Evolutionary conservation across 53 echinoderm and acorn worm species (phyloP), one percentile per base, ranked within the genome.

Genomic region (Astropecten irregularis): DNA sequence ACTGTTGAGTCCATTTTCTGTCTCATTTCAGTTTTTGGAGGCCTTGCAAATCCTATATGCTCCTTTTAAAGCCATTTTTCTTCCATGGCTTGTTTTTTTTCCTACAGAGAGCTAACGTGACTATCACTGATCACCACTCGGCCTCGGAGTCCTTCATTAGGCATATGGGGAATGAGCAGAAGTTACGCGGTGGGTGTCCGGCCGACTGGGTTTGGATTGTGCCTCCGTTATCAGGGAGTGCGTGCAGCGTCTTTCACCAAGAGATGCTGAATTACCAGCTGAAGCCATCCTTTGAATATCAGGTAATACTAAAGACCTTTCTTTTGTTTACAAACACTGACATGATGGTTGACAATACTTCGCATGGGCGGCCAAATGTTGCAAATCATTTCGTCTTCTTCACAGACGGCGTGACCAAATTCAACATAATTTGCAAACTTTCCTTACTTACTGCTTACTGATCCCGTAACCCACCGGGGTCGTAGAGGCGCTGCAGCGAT

Each of bases 111-210:
- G 81, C 59, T 13, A 73, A 89, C 4, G 92, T 93, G 16, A 90
- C 92, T 26, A 90, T 95, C 63, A 83, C 79, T 9, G 95, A 95
- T 42, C 95, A 93, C 10, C 95, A 95, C 51, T 60, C 92, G 0
- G 88, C 89, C 4, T 77, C 90, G 0, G 83, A 88, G 13, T 82
- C 88, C 22, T 95, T 95, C 65, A 81, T 89, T 62, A 68, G 90
- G 40, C 90, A 90, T 84, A 93, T 95, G 73, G 77, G 81, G 18
- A 81, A 86, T 6, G 95, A 95, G 47, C 92, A 95, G 28, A 71
- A 76, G 37, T 9, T 71, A 46, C 88, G 95, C 19, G 85, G 88
- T 27, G 95, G 95, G 16, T 95, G 95, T 52, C 95, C 95, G 10
- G 92, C 95, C 6, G 92, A 95, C 40, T 88, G 83, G 88, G 83